Evolutionary conservation across 2,888 invertebrate genomes (phyloP).

Genomic region (Halocaridina rubra): DNA sequence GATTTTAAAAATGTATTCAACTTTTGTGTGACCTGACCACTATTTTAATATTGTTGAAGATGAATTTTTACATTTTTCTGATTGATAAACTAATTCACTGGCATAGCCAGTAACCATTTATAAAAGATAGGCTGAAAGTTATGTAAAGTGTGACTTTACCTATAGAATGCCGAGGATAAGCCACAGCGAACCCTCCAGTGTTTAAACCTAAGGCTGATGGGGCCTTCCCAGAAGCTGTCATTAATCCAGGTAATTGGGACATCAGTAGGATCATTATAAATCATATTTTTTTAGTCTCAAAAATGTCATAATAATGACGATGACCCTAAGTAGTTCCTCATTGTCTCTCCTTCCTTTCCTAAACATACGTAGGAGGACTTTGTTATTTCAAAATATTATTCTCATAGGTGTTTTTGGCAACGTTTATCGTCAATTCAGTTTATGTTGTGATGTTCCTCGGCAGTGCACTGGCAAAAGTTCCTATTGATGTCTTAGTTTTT

Average conservation of each 20-base stretch:
- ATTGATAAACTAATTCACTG: neutral
- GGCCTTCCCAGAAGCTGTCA: constrained; percentile 43
- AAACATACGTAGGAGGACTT: neutral
- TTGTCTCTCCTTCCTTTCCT: neutral
- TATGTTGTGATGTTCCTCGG: neutral
- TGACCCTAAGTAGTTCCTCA: neutral
- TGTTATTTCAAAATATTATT: neutral
- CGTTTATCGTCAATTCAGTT: neutral
- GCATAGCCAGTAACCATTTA: neutral
- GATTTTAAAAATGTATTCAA: constrained; percentile 12
- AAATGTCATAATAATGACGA: neutral
- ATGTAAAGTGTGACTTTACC: constrained; percentile 30
- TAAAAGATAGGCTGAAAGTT: constrained; percentile 26
- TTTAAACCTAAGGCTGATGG: constrained; percentile 46
- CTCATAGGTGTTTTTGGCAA: neutral
- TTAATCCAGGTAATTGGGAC: constrained; percentile 38
- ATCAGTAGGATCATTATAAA: constrained; percentile 26
- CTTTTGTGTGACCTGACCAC: neutral
- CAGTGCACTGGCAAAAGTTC: constrained; percentile 31
- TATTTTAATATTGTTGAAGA: no score
- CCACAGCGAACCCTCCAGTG: constrained; percentile 48
- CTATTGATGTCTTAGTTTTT: constrained; percentile 51
- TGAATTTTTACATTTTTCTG: no score
- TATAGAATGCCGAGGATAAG: constrained; percentile 27
- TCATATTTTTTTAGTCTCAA: neutral